Base-by-base conservation (phyloP, 2,797 vertebrate genomes). In the Hippoglossus hippoglossus region DNA sequence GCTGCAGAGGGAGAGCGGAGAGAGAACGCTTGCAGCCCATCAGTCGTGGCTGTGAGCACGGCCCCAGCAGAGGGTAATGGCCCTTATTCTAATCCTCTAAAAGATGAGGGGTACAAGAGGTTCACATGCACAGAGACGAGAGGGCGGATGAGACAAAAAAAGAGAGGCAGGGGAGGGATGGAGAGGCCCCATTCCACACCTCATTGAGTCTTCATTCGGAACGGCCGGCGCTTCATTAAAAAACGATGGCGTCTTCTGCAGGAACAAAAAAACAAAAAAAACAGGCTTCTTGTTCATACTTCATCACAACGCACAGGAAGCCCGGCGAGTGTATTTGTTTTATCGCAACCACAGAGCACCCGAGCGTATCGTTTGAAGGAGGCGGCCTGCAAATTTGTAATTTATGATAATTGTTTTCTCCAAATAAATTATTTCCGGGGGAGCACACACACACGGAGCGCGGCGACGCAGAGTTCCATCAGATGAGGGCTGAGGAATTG, bases 401-500 rank as follows among this genome's bases (percentile, higher is more conserved):
- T 91, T 91, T 87, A 88, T 89, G 82, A 85, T 90, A 88, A 90
- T 89, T 88, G 85, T 85, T 74, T 77, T 72, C 71, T 75, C 12
- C 73, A 54, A 77, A 87, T 80, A 65, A 57, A 83, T 91, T 88
- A 84, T 83, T 89, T 89, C 71, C 36, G 24, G 72, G 58, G 18
- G 44, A 41, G 16, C 15, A 44, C 15, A 18, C 41, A 18, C 41
- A 44, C 39, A 15, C 15, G 16, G 5, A 15, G 6, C 44, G 19
- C 16, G 15, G 3, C 3, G 4, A 16, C 41, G 16, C 39, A 44
- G 12, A 46, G n/a, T 80, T 84, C 70, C 77, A 73, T 91, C 78
- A 81, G 75, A 75, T 22, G 58, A 66, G 25, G 53, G 55, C 49
- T 53, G 64, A 67, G 46, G 34, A 74, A 79, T 53, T 16, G 55